Percentiles rank a stretch among this genome's conserved stretches.
phyloP scores from a whole-genome alignment of 1,140 invertebrate species.

The Drosophila subpulchrella region DNA sequence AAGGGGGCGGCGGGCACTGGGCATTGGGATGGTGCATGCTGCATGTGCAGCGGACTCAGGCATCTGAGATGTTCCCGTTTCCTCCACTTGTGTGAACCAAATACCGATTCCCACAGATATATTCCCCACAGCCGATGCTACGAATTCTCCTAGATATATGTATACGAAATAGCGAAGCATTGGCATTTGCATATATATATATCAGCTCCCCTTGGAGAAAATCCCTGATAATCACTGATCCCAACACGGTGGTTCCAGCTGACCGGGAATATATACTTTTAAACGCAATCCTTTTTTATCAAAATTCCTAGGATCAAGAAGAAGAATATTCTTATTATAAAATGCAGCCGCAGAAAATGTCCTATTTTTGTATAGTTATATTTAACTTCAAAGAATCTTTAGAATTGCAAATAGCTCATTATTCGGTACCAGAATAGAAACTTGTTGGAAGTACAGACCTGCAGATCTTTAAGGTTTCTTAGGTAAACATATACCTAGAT shows the following conservation, averaged over 20 bases:
- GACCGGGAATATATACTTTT: background rate
- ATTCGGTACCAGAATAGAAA: constrained; percentile 8
- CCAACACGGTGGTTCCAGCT: constrained; percentile 11
- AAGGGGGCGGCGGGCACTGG: background rate
- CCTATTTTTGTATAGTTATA: constrained; percentile 21
- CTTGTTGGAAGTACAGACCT: background rate
- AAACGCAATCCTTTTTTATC: background rate
- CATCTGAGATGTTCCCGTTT: constrained; percentile 48
- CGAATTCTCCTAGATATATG: constrained; percentile 20
- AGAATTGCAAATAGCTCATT: constrained; percentile 9
- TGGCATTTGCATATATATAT: background rate
- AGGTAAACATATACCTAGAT: background rate
- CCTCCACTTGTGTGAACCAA: constrained; percentile 49
- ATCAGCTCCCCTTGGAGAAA: background rate
- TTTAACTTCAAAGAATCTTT: constrained; percentile 27
- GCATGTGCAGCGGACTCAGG: constrained; percentile 39
- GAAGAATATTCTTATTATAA: background rate
- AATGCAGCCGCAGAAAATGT: background rate
- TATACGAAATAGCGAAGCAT: constrained; percentile 6
- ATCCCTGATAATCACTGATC: background rate
- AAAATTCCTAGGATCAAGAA: background rate
- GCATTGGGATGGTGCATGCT: constrained; percentile 9
- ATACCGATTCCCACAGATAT: constrained; percentile 37
- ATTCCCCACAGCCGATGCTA: constrained; percentile 7
- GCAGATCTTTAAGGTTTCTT: background rate